phyloP scores from a whole-genome alignment of 2,888 invertebrate species.

The Ectemnius continuus region DNA sequence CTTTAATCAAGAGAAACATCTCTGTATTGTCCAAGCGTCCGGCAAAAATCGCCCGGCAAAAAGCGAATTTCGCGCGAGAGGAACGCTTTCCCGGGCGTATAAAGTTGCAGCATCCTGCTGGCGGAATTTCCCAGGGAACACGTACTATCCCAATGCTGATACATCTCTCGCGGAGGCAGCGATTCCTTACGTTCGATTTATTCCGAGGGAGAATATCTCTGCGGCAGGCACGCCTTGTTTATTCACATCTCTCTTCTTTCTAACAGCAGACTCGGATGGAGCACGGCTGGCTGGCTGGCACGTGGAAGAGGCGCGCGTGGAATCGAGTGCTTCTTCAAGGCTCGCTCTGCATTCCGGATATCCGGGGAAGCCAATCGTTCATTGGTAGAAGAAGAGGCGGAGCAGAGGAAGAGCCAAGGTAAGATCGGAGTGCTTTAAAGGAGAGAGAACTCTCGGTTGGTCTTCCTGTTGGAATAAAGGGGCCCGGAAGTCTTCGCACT shows the following conservation, averaged over 20 bases:
- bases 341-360: not conserved
- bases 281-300: no score
- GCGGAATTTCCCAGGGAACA: no score
- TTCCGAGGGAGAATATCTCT: not conserved
- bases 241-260: conserved; percentile 4
- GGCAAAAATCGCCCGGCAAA: no score
- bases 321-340: not conserved
- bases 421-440: not conserved
- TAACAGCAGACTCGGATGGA: no score
- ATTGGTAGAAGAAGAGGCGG: not conserved
- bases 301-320: no score
- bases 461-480: conserved; percentile 35
- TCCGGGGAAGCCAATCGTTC: not conserved
- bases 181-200: conserved; percentile 41
- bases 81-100: no score
- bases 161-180: conserved; percentile 44
- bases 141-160: not conserved
- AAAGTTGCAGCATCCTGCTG: no score
- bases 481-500: conserved; percentile 48
- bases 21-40: no score
- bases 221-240: not conserved
- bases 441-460: conserved; percentile 23
- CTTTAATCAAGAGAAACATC: no score
- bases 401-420: not conserved
- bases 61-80: no score